phyloP scores from a whole-genome alignment of 2,113 vertebrate genomes.

The Hystrix cristata region DNA sequence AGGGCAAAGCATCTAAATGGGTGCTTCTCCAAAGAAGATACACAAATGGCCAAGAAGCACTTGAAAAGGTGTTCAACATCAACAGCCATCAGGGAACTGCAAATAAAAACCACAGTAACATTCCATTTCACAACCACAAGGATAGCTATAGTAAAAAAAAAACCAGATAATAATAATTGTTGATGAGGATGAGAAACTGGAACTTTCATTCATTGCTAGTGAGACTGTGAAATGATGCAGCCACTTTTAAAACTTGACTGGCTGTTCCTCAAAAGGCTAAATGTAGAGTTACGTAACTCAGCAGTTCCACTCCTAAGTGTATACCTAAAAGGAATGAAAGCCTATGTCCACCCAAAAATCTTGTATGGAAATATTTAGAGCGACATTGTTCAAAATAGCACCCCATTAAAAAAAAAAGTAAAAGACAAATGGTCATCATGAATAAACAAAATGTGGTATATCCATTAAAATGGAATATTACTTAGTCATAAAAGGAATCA shows the following conservation, averaged over 20 bases:
- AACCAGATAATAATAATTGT: neutral
- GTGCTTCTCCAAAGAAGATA: neutral
- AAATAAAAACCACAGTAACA: neutral
- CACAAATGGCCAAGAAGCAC: neutral
- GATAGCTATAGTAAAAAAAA: neutral
- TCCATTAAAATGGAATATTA: neutral
- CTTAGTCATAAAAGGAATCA: neutral
- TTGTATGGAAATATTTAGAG: neutral
- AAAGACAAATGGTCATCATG: neutral
- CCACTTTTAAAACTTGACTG: neutral
- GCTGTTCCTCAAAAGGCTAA: neutral
- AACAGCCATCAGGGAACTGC: neutral
- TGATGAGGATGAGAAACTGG: neutral
- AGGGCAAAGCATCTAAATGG: neutral
- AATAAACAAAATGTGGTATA: neutral
- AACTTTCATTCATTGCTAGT: neutral
- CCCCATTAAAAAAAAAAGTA: neutral
- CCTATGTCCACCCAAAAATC: neutral
- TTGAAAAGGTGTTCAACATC: neutral
- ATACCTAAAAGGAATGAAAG: neutral
- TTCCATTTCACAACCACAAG: neutral
- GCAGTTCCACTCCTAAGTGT: neutral
- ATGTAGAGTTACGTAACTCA: neutral
- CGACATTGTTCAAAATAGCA: neutral
- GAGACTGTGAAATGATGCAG: neutral